Evolutionary conservation across 2,113 vertebrate species (phyloP).

Genomic region (Serinus canaria): DNA sequence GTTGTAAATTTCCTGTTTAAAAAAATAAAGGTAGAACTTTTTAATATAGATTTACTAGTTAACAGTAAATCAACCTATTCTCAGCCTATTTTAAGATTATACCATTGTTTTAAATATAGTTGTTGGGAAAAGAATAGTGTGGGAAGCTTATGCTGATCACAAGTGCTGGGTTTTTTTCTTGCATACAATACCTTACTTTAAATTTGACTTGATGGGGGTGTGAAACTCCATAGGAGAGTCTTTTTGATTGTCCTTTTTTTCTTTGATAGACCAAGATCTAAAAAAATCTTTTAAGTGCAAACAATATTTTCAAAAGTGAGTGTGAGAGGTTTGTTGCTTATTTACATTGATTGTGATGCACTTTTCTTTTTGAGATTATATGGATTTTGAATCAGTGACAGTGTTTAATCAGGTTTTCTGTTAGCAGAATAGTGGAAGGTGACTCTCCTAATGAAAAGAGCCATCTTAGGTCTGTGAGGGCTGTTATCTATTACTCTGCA

Average conservation of each 20-base stretch:
- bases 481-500: background rate
- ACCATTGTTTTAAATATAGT: background rate
- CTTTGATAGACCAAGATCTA: background rate
- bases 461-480: background rate
- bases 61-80: background rate
- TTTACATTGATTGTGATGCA: background rate
- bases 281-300: background rate
- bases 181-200: background rate
- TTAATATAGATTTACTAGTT: background rate
- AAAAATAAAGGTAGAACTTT: background rate
- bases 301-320: background rate
- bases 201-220: background rate
- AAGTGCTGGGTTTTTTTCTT: background rate
- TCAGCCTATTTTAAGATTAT: background rate
- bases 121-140: background rate
- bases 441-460: background rate
- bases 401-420: background rate
- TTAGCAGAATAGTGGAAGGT: background rate
- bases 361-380: background rate
- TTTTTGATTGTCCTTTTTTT: background rate
- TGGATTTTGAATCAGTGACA: background rate
- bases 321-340: background rate
- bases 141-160: background rate
- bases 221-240: background rate
- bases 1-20: conserved; percentile 25